phyloP scores from a whole-genome alignment of 2,113 vertebrate genomes.

The Perccottus glenii region DNA sequence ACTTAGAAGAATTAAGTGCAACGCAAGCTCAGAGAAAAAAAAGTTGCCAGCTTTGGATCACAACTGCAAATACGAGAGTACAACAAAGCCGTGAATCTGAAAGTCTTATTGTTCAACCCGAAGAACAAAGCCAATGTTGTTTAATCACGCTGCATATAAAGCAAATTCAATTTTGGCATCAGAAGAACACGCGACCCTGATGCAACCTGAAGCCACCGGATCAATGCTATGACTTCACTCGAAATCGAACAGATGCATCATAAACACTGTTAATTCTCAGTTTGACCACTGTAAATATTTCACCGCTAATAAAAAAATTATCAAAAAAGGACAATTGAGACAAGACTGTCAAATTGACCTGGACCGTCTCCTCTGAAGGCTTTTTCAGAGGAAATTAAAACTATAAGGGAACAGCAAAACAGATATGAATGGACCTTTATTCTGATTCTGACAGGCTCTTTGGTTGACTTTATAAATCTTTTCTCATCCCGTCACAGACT shows the following conservation, averaged over 20 bases:
- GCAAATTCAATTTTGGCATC: constrained; percentile 6
- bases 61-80: constrained; percentile 24
- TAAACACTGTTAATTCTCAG: constrained; percentile 1
- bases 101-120: constrained; percentile 37
- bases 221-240: background rate
- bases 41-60: constrained; percentile 37
- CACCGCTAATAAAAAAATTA: background rate
- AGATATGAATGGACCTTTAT: constrained; percentile 6
- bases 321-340: background rate
- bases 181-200: background rate
- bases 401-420: constrained; percentile 27
- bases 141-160: constrained; percentile 34
- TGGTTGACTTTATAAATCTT: background rate
- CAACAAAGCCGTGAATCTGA: constrained; percentile 29
- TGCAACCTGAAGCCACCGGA: constrained; percentile 20
- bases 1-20: constrained; percentile 23
- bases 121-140: constrained; percentile 45
- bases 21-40: constrained; percentile 8
- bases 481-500: background rate
- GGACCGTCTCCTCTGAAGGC: constrained; percentile 36
- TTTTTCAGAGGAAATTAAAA: constrained; percentile 32
- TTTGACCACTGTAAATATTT: constrained; percentile 3
- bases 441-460: constrained; percentile 35
- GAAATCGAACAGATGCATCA: background rate
- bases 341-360: constrained; percentile 22